Evolutionary conservation across 2,888 invertebrate species (phyloP).

Genomic region (Galerucella pusilla): DNA sequence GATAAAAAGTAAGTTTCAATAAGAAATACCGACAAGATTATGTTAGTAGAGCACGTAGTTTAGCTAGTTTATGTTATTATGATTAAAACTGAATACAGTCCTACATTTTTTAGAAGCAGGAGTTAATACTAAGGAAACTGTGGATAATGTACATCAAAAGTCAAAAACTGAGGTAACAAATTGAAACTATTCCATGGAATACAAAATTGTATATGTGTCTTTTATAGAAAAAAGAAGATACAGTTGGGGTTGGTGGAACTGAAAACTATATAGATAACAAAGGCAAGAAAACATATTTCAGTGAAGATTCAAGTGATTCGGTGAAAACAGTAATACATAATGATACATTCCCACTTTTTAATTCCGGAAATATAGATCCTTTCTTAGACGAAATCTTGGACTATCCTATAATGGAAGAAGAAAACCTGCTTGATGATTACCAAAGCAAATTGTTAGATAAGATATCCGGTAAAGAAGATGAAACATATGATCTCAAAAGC

Average conservation of each 20-base stretch:
- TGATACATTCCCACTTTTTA: not conserved
- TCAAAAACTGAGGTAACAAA: not conserved
- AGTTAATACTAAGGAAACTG: not conserved
- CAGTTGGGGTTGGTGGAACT: not conserved
- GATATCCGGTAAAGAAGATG: constrained; percentile 47
- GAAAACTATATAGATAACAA: constrained; percentile 29
- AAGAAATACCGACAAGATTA: not conserved
- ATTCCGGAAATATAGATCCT: not conserved
- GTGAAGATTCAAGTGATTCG: constrained; percentile 54
- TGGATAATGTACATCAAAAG: not conserved
- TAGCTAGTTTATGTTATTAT: too few species aligned
- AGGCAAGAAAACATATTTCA: constrained; percentile 40
- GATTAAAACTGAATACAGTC: not conserved
- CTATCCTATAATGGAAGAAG: constrained; percentile 44
- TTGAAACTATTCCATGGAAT: not conserved
- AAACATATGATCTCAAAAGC: constrained; percentile 25
- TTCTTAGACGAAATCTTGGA: constrained; percentile 33
- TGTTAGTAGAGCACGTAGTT: too few species aligned
- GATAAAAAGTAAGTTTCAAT: not conserved
- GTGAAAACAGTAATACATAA: constrained; percentile 52
- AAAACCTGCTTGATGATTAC: constrained; percentile 47
- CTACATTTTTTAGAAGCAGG: not conserved
- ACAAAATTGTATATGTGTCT: not conserved
- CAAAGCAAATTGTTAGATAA: constrained; percentile 50
- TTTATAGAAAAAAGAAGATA: constrained; percentile 5